phyloP scores from a whole-genome alignment of 1,140 invertebrate species.

The Leptinotarsa undecemlineata region DNA sequence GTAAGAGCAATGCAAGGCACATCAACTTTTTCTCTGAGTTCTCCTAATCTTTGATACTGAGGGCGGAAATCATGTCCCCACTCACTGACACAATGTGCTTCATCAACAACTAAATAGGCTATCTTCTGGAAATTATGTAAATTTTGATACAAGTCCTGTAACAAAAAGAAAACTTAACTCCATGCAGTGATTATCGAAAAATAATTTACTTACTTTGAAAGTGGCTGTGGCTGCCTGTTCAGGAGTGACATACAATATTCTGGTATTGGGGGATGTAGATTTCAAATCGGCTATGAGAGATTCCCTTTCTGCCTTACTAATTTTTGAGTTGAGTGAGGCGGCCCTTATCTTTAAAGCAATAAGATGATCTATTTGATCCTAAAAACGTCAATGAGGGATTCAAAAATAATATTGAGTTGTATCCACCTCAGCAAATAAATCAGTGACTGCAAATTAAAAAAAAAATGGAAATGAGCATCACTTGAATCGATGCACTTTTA shows the following conservation, averaged over 20 bases:
- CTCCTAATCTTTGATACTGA: slow-evolving; percentile 88
- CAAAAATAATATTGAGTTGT: too few species aligned
- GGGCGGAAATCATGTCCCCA: slow-evolving; percentile 98
- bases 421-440: too few species aligned
- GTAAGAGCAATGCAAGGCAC: slow-evolving; percentile 91
- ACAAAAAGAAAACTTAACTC: background rate
- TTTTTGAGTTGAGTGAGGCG: slow-evolving; percentile 88
- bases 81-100: slow-evolving; percentile 96
- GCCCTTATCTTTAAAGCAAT: slow-evolving; percentile 72
- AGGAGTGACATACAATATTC: slow-evolving; percentile 89
- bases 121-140: slow-evolving; percentile 69
- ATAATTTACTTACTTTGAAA: slow-evolving; percentile 62
- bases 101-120: slow-evolving; percentile 88
- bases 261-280: slow-evolving; percentile 64
- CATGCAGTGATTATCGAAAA: background rate
- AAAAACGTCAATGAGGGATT: slow-evolving; percentile 32
- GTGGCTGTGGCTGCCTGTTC: slow-evolving; percentile 82
- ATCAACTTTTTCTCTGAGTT: slow-evolving; percentile 69
- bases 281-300: slow-evolving; percentile 75
- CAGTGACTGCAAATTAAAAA: too few species aligned
- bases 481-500: too few species aligned
- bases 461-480: too few species aligned
- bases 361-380: slow-evolving; percentile 77
- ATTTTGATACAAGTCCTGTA: slow-evolving; percentile 61
- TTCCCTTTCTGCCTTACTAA: slow-evolving; percentile 71